phyloP scores from a whole-genome alignment of 1,140 invertebrate species.

The Charaxes varanes region DNA sequence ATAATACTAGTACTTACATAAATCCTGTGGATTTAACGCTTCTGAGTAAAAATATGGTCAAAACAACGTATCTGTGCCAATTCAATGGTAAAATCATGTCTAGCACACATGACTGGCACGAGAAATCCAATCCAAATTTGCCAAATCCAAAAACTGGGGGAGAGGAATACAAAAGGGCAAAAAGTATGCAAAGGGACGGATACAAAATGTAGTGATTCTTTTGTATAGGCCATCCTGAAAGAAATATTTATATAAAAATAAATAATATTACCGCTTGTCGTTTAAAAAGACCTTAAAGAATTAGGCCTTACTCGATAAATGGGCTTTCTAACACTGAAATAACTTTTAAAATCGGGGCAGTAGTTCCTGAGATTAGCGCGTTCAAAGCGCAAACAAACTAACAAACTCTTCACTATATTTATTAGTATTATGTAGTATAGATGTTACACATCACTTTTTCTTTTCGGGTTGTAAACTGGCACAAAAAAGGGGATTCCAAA shows the following conservation, averaged over 20 bases:
- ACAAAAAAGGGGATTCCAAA: too few relatives aligned
- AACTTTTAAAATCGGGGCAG: too few relatives aligned
- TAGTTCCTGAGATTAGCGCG: too few relatives aligned
- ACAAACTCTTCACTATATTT: too few relatives aligned
- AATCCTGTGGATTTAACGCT: slow-evolving; percentile 44
- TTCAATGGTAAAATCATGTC: slow-evolving; percentile 40
- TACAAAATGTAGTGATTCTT: slow-evolving; percentile 39
- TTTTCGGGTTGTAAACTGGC: too few relatives aligned
- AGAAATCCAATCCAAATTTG: slow-evolving; percentile 38
- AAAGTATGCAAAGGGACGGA: slow-evolving; percentile 30
- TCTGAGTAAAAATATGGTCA: slow-evolving; percentile 37
- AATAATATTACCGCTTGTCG: too few relatives aligned
- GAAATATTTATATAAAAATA: slow-evolving; percentile 10
- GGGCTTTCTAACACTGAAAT: too few relatives aligned
- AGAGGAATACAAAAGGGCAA: slow-evolving; percentile 33
- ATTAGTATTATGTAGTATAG: too few relatives aligned
- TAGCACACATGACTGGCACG: slow-evolving; percentile 39
- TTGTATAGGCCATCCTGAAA: slow-evolving; percentile 45
- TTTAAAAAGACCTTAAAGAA: too few relatives aligned
- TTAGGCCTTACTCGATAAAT: too few relatives aligned
- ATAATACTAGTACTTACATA: slow-evolving; percentile 47
- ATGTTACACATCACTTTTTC: too few relatives aligned
- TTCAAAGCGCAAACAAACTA: too few relatives aligned
- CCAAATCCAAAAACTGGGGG: slow-evolving; percentile 42
- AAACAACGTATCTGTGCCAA: slow-evolving; percentile 33